phyloP scores from a whole-genome alignment of 1,140 invertebrate species.

The Zaprionus kolodkinae region DNA sequence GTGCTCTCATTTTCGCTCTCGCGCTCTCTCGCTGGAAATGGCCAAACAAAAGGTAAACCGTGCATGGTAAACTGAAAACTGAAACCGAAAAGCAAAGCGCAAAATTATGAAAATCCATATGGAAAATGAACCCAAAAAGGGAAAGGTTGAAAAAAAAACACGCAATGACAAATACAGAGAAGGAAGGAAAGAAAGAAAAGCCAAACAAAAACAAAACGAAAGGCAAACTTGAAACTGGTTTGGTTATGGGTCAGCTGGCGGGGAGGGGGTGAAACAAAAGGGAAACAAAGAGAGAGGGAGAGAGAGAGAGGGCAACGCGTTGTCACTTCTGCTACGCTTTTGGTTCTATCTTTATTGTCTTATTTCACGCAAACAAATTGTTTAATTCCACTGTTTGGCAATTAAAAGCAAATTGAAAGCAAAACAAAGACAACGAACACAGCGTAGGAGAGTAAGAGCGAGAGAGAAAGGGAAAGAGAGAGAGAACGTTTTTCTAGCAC shows the following conservation, averaged over 20 bases:
- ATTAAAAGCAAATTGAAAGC: conserved; percentile 69
- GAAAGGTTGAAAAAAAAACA: conserved; percentile 51
- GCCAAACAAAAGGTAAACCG: conserved; percentile 38
- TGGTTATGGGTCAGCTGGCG: conserved; percentile 52
- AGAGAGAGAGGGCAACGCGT: not conserved
- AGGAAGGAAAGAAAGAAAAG: conserved; percentile 49
- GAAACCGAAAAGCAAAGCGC: conserved; percentile 55
- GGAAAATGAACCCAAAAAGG: conserved; percentile 63
- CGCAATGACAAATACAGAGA: conserved; percentile 29
- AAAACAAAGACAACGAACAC: conserved; percentile 50
- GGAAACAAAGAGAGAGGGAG: not conserved
- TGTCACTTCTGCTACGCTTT: conserved; percentile 45
- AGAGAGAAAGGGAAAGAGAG: conserved; percentile 23
- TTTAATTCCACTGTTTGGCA: conserved; percentile 68
- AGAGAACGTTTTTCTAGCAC: conserved; percentile 16
- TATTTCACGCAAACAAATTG: conserved; percentile 52
- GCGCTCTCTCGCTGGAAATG: conserved; percentile 36
- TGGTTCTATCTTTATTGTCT: conserved; percentile 20
- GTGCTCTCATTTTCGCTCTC: conserved; percentile 3
- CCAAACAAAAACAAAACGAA: conserved; percentile 42
- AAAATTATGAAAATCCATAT: conserved; percentile 80
- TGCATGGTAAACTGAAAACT: conserved; percentile 38
- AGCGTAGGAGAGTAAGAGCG: not conserved
- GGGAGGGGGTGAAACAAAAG: not conserved
- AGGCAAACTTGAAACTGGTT: conserved; percentile 70